phyloP scores from a whole-genome alignment of 2,113 vertebrate species.

The Odontophorus gujanensis region DNA sequence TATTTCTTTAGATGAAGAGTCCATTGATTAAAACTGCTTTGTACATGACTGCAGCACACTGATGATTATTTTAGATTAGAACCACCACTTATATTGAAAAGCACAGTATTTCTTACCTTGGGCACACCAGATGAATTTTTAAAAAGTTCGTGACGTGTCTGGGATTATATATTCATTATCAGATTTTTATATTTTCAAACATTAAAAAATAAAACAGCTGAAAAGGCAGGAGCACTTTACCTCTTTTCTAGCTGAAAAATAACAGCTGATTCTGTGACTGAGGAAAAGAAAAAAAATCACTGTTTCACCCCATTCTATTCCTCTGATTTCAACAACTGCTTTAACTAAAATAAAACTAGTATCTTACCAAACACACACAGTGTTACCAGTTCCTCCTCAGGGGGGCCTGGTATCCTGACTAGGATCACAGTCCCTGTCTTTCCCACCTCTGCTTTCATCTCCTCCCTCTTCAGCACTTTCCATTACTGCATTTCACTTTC shows the following conservation, averaged over 20 bases:
- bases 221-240: neutral
- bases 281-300: neutral
- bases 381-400: neutral
- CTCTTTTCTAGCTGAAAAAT: neutral
- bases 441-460: fast-evolving
- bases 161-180: neutral
- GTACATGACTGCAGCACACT: neutral
- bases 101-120: neutral
- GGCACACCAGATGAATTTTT: neutral
- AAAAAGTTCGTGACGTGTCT: neutral
- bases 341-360: neutral
- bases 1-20: neutral
- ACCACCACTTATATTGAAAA: neutral
- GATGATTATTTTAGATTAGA: neutral
- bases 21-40: neutral
- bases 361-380: neutral
- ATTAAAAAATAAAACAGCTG: neutral
- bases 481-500: neutral
- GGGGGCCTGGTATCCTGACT: neutral
- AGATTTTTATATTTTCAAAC: neutral
- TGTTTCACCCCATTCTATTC: neutral
- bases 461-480: neutral
- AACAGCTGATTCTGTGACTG: neutral
- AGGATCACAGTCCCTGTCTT: neutral
- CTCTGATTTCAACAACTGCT: neutral